Evolutionary conservation across 2,888 invertebrate genomes (phyloP), one percentile per base, ranked within the genome.

Genomic region (Erebia epiphron): DNA sequence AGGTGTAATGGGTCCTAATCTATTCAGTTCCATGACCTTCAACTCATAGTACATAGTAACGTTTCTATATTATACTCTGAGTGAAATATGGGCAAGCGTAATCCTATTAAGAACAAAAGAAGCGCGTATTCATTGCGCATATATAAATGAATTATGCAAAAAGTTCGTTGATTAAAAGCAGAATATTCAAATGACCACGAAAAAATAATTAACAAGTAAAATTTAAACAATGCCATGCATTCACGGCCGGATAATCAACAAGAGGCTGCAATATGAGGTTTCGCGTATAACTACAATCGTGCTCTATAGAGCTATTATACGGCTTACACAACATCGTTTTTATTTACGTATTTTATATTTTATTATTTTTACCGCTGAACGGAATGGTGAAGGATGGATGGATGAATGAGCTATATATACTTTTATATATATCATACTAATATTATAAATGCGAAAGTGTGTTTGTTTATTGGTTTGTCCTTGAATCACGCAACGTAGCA

Each of bases 181-280:
- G 16, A 50, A 50, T 16, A 9, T 46, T 58, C n/a, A 58, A 46
- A 21, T 61, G 26, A 16, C 3, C 13, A 54, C 16, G 54, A 35
- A 41, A 54, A 57, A 70, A 62, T 52, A 43, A 63, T 62, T 56
- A 21, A 7, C 56, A 57, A 52, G n/a, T 13, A 9, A 56, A 57
- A 63, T n/a, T 41, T 18, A 70, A 62, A 62, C 62, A 62, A 54
- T 41, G 56, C 54, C 41, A 50, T 57, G 49, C 49, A 60, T 68
- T 68, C 52, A 68, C 64, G 60, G 64, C 64, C 52, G 67, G 49
- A 21, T 43, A 43, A 67, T 58, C 63, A 67, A 49, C 62, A 70
- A 63, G 26, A 18, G 54, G 67, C 26, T 14, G 57, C 50, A 70
- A 61, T 62, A 63, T 43, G 57, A 67, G 62, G 50, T 63, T 63